A percentile compares a stretch with the other conserved stretches of the same genome.
Conservation (phyloP, 1,140 invertebrate genomes). For the Lordiphosa stackelbergi region DNA sequence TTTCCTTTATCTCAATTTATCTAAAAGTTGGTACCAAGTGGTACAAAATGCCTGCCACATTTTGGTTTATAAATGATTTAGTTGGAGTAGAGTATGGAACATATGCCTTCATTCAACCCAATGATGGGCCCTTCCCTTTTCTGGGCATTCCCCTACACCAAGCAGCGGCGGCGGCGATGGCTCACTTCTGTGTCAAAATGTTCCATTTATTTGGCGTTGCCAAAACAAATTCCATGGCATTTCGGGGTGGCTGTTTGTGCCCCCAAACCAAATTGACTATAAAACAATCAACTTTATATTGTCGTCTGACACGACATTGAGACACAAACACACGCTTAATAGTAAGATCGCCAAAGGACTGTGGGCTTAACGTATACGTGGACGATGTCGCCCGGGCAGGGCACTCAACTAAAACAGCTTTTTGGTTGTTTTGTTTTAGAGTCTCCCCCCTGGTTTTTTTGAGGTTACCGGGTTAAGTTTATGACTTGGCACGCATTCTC, state of each 20-base stretch:
- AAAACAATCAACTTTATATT: conserved; percentile 68
- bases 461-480: conserved; percentile 70
- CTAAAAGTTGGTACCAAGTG: too few species aligned
- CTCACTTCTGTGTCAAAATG: conserved; percentile 45
- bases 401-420: conserved; percentile 55
- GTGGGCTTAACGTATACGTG: conserved; percentile 1
- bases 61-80: too few species aligned
- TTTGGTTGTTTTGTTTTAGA: conserved; percentile 18
- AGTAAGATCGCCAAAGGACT: conserved; percentile 17
- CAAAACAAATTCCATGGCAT: conserved; percentile 63
- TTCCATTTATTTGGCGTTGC: conserved; percentile 57
- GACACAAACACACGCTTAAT: conserved; percentile 22
- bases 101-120: too few species aligned
- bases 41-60: too few species aligned
- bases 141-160: too few species aligned
- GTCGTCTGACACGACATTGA: conserved; percentile 66
- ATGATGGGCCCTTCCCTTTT: too few species aligned
- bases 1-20: too few species aligned
- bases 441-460: conserved; percentile 27
- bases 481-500: conserved; percentile 58
- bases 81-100: too few species aligned
- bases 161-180: too few species aligned
- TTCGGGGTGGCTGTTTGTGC: conserved; percentile 15
- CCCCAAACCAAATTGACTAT: conserved; percentile 55
- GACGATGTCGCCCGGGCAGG: conserved; percentile 45